Base-by-base conservation (phyloP, 2,113 vertebrate genomes). In the Poecilia latipinna region DNA sequence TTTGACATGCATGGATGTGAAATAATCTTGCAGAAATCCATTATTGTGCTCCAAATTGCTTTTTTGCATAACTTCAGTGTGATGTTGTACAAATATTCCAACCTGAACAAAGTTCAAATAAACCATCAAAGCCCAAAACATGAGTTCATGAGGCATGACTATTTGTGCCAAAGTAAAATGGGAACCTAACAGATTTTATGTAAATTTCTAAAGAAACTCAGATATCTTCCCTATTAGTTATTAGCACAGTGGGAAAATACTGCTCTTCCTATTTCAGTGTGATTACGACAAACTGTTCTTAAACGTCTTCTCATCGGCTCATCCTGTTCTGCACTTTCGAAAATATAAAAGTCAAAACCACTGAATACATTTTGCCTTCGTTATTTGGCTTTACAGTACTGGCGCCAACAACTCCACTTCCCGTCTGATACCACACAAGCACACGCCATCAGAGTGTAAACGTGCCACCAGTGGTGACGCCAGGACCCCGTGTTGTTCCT, bases 401-500 rank as follows among this genome's bases (percentile, higher is more conserved):
- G 70, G 68, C 67, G 85, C 83, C 78, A 77, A 48, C 69, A 44
- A 1, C 82, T 71, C 74, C 85, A 70, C 80, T 82, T 74, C 66
- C 80, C 82, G 17, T 32, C 74, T 70, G 81, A 66, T 74, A 83
- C 87, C 82, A 78, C 86, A 88, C 48, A 72, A 82, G 86, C 54
- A 12, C 6, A 70, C 71, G 22, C 44, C 78, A 65, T 76, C 78
- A 71, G 75, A 60, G 78, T 70, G 70, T 75, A 79, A 85, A 89
- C 66, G 86, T 77, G 83, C 80, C 85, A 51, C 65, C 78, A 28
- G 70, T 67, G 86, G 81, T 76, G 17, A 61, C 66, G 77, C 79
- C 78, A 85, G 84, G 86, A 88, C 89, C 78, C 65, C 1, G 64
- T 76, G 77, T 75, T 62, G 83, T 85, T 88, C 26, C 92, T 95